Conservation (phyloP, 2,797 vertebrate genomes). For the Bufotes viridis region DNA sequence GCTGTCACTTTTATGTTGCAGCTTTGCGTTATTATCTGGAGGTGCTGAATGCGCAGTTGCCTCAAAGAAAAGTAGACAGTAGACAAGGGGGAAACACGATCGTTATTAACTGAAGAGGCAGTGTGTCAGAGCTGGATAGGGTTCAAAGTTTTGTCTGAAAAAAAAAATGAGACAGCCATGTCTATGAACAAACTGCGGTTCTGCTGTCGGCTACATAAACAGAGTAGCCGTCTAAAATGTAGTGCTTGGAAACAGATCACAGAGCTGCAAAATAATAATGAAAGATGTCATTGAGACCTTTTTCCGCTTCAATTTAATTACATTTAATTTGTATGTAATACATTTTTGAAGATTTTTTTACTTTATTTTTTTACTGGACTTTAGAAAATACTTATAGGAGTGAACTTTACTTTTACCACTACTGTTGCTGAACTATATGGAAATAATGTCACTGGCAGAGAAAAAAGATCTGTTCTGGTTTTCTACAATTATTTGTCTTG, state of each 20-base stretch:
- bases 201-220: slow-evolving; percentile 77
- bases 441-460: not conserved
- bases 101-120: slow-evolving; percentile 84
- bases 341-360: slow-evolving; percentile 55
- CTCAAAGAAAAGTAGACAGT: slow-evolving; percentile 81
- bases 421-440: not conserved
- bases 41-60: slow-evolving; percentile 86
- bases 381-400: not conserved
- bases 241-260: slow-evolving; percentile 80
- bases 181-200: slow-evolving; percentile 74
- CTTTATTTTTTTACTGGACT: slow-evolving; percentile 9
- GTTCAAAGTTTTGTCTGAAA: slow-evolving; percentile 82
- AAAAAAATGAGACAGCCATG: slow-evolving; percentile 75
- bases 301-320: slow-evolving; percentile 66
- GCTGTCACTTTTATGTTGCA: slow-evolving; percentile 88
- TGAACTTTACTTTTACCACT: not conserved
- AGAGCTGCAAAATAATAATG: slow-evolving; percentile 77
- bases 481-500: not conserved
- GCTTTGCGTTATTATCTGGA: slow-evolving; percentile 85
- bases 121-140: slow-evolving; percentile 81
- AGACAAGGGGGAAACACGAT: slow-evolving; percentile 84
- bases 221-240: slow-evolving; percentile 74
- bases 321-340: slow-evolving; percentile 71
- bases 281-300: slow-evolving; percentile 74
- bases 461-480: not conserved